Conservation (phyloP, 2,113 vertebrate genomes). For the Austrofundulus limnaeus region DNA sequence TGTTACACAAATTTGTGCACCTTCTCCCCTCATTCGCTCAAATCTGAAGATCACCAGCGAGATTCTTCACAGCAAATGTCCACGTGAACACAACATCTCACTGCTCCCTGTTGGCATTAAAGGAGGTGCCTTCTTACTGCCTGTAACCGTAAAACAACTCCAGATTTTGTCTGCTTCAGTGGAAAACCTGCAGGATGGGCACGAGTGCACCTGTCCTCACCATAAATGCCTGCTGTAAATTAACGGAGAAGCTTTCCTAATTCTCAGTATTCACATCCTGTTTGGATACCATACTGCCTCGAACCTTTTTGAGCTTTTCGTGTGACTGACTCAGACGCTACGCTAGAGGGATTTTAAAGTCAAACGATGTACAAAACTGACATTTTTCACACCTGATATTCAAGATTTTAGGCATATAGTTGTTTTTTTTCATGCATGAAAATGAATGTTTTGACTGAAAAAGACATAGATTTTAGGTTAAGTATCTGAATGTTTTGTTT, state of each 20-base stretch:
- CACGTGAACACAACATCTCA: conserved; percentile 38
- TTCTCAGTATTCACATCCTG: conserved; percentile 19
- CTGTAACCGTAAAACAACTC: conserved; percentile 17
- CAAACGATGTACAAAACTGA: conserved; percentile 46
- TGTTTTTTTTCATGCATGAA: conserved; percentile 62
- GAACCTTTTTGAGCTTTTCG: conserved; percentile 6
- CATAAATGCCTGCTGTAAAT: conserved; percentile 64
- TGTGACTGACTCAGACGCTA: not conserved
- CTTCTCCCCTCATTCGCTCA: conserved; percentile 5
- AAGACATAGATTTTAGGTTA: conserved; percentile 18
- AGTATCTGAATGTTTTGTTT: conserved; percentile 27
- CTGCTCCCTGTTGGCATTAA: conserved; percentile 27
- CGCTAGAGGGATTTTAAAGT: conserved; percentile 1
- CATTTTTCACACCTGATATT: conserved; percentile 32
- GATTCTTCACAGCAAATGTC: conserved; percentile 46
- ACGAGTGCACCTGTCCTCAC: conserved; percentile 67
- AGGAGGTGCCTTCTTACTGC: conserved; percentile 62
- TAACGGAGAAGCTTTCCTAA: conserved; percentile 35
- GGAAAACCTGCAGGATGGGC: conserved; percentile 43
- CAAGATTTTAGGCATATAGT: conserved; percentile 6
- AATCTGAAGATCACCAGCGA: conserved; percentile 63
- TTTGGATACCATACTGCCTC: conserved; percentile 45
- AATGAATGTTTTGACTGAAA: conserved; percentile 36
- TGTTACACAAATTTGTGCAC: conserved; percentile 24
- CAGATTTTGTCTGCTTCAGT: not conserved